Evolutionary conservation across 2,888 invertebrate genomes (phyloP), one percentile per base, ranked within the genome.

Genomic region (Caenorhabditis macrosperma): DNA sequence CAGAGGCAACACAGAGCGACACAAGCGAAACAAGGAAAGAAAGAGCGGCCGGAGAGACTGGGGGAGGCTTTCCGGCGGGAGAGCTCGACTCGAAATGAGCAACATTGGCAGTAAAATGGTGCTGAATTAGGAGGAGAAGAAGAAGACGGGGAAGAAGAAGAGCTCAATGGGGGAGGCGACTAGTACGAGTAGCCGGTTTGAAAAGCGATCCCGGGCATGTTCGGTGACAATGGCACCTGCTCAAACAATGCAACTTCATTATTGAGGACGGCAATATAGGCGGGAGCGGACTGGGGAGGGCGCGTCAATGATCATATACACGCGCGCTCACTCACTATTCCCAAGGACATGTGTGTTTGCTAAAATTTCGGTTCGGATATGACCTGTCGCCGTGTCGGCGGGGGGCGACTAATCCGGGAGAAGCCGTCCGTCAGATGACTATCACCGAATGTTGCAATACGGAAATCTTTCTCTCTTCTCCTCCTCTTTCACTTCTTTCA

Each of bases 181-280:
- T 60, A 69, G 60, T 60, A 55, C 48, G 57, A 59, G 54, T 64
- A 48, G 57, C 48, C 48, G 48, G 63, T 52, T 60, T 52, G 61
- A 46, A 61, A 69, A 57, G 63, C 72, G 71, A 63, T 61, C 17
- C 7, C 28, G 44, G 22, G 44, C 26, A 26, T 41, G 60, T 60
- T 26, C 44, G 2, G 44, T 46, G 55, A 72, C 41, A 68, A 63
- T 44, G 59, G 64, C 63, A 72, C 72, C 72, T 72, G 72, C 72
- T 64, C 72, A 72, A 72, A 72, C 57, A 72, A 35, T 48, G 63
- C 54, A 72, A 55, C 63, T 48, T 46, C 72, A 60, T 60, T 69
- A 69, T 69, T 38, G 46, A 33, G 1, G 12, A 20, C 48, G 48
- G 22, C 24, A 26, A 20, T 15, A 22, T 15, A 5, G 50, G 20